phyloP scores from a whole-genome alignment of 1,140 invertebrate genomes.

The Papilio polyxenes region DNA sequence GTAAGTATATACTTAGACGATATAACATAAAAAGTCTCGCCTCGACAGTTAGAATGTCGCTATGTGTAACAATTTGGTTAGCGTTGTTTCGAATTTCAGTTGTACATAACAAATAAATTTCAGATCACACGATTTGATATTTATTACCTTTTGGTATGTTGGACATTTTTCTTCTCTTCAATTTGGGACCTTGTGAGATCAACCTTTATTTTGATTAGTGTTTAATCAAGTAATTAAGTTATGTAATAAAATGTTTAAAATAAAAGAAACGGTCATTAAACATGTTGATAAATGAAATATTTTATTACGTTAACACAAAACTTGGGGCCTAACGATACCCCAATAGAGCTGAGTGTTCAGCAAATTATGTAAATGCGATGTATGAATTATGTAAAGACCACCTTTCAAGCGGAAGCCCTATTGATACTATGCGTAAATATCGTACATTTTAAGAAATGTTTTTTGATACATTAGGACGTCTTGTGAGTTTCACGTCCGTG shows the following conservation, averaged over 20 bases:
- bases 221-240: background rate
- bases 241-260: too few relatives aligned
- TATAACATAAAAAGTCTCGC: too few relatives aligned
- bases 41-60: too few relatives aligned
- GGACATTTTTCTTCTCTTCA: background rate
- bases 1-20: too few relatives aligned
- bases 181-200: background rate
- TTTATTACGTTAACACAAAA: slow-evolving; percentile 25
- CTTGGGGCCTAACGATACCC: background rate
- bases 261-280: background rate
- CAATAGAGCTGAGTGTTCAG: slow-evolving; percentile 10
- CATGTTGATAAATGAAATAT: background rate
- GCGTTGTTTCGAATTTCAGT: background rate
- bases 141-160: background rate
- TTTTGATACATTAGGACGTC: background rate
- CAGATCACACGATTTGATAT: background rate
- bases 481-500: background rate
- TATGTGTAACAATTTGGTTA: background rate
- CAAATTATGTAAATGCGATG: slow-evolving; percentile 31
- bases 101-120: background rate
- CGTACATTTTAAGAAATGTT: background rate
- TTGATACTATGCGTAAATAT: slow-evolving; percentile 7
- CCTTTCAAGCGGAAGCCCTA: slow-evolving; percentile 15
- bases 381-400: slow-evolving; percentile 30
- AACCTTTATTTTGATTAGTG: background rate